phyloP scores from a whole-genome alignment of 2,888 invertebrate species.

The Gandaritis pyraliata region DNA sequence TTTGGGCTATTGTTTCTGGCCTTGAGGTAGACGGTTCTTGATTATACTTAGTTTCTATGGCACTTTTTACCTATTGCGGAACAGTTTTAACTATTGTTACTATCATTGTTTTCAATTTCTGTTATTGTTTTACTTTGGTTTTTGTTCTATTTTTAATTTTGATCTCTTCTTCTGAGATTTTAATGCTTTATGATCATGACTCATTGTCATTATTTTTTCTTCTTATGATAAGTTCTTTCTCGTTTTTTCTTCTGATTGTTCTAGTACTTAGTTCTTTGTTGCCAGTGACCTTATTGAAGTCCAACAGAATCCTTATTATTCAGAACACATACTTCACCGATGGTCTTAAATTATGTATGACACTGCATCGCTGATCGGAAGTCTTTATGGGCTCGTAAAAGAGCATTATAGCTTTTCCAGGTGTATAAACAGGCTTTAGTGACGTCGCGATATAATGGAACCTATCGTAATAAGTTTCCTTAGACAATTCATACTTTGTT shows the following conservation, averaged over 20 bases:
- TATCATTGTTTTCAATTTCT: no score
- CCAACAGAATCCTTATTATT: slow-evolving; percentile 4
- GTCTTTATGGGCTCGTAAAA: slow-evolving; percentile 70
- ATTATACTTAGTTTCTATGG: slow-evolving; percentile 5
- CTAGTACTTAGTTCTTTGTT: no score
- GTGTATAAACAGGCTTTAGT: slow-evolving; percentile 51
- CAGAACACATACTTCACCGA: slow-evolving; percentile 41
- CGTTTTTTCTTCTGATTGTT: no score
- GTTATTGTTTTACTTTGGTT: no score
- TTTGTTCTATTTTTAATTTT: background rate
- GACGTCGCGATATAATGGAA: background rate
- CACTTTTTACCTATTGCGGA: background rate
- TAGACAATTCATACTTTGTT: background rate
- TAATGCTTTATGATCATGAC: no score
- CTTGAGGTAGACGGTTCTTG: slow-evolving; percentile 16
- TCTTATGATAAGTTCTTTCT: no score
- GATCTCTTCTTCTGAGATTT: background rate
- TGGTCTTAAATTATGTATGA: slow-evolving; percentile 69
- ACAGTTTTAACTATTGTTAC: no score
- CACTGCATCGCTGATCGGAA: slow-evolving; percentile 58
- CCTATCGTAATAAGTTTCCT: background rate
- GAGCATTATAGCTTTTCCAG: slow-evolving; percentile 59
- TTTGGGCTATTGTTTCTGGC: slow-evolving; percentile 33
- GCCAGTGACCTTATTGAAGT: background rate
- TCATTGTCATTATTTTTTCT: no score